Evolutionary conservation across 2,113 vertebrate species (phyloP), one percentile per base, ranked within the genome.

Genomic region (Poeciliopsis turrubarensis): DNA sequence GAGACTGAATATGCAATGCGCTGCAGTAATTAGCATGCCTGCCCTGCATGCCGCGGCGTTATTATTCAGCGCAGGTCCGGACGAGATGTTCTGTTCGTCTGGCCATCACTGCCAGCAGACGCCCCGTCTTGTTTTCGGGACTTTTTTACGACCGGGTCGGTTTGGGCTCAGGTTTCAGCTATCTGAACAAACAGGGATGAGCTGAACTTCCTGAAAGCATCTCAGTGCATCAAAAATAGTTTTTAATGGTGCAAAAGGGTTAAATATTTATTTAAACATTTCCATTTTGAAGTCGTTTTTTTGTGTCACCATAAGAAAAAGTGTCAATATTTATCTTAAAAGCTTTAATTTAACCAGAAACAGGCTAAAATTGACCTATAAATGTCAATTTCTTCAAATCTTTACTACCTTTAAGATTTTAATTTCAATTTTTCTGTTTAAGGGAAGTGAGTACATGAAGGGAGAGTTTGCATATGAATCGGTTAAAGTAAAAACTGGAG

Each of bases 11-110:
- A 22, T 34, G 2, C 15, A 3, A 75, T 4, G 30, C 65, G 80
- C 79, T 72, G 32, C 77, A 31, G 61, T 73, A 17, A 87, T 87
- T 81, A 89, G 79, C 81, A 85, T 89, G 82, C 75, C 37, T 44
- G 73, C 19, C 60, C 79, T 39, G 83, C 62, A 39, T 9, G 61
- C 89, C 62, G 87, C 74, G n/a, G 25, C n/a, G 32, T 91, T 89
- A 61, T 76, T 80, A 87, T 81, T 70, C 87, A 67, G 77, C 26
- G n/a, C 62, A 12, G 60, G 84, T 87, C 83, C 65, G 72, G 68
- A 77, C 41, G n/a, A 79, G 74, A 68, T 66, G 73, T 82, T 82
- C 77, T 60, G 72, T 69, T 68, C 75, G 60, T 85, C 75, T 73
- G 64, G 34, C 51, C 13, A 67, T 69, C 44, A 7, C 78, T 47